Conservation (phyloP, 37 sponge, comb jelly and placozoan genomes). For the Geodia barretti region DNA sequence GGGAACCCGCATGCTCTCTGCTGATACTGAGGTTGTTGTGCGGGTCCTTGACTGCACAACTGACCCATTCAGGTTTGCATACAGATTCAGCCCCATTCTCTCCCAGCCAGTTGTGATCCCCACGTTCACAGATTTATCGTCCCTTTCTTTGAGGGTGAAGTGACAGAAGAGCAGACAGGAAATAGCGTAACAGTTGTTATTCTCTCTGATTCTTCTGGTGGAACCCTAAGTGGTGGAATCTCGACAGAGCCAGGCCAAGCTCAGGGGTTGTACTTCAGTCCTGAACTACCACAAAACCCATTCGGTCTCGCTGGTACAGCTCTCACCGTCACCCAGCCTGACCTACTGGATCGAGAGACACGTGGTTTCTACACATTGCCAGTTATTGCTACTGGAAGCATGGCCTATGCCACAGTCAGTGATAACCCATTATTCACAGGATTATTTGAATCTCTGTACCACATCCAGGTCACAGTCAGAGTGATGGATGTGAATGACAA, state of each 20-base stretch:
- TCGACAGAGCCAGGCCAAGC: background rate
- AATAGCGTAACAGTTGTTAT: too few relatives aligned
- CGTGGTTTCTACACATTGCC: constrained; percentile 25
- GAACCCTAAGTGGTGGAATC: background rate
- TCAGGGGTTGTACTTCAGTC: background rate
- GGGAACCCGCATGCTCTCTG: background rate
- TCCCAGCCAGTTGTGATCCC: too few relatives aligned
- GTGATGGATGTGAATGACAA: constrained; percentile 61
- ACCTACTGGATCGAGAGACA: constrained; percentile 34
- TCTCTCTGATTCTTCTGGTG: too few relatives aligned
- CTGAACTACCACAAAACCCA: background rate
- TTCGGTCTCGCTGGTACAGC: background rate
- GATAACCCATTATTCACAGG: background rate
- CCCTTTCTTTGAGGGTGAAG: background rate
- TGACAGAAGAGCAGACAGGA: background rate
- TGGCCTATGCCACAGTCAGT: background rate
- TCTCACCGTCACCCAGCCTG: background rate
- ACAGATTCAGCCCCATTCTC: background rate
- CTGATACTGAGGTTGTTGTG: background rate
- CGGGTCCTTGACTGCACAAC: background rate
- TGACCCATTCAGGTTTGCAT: background rate
- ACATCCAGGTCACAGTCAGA: constrained; percentile 18
- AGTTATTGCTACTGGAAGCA: background rate
- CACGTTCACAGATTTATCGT: background rate
- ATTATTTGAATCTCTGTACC: background rate